Base-by-base conservation (phyloP, 2,888 invertebrate species). In the Smittia aterrima region DNA sequence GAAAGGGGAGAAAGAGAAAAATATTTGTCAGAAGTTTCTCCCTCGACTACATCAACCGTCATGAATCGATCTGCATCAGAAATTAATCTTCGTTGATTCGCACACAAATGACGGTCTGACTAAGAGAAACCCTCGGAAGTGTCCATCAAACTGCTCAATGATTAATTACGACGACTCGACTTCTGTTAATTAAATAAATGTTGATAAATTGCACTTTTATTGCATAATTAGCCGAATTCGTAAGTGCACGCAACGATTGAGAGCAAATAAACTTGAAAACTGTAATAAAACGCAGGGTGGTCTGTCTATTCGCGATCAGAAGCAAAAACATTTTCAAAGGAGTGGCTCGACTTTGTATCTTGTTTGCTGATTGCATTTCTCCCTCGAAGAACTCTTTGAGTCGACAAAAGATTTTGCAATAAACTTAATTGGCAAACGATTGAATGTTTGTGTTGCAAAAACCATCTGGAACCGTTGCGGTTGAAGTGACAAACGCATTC, bases 151-250 rank as follows among this genome's bases (percentile, higher is more conserved):
- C 32, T 6, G 32, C 32, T 32, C 9, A 18, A 27, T 64, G 64
- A 64, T 25, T 64, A 27, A 64, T 64, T 18, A 13, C 9, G 20
- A 3, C n/a, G n/a, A 25, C 27, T 22, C 20, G 64, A 27, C 25
- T 25, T 13, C 4, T 24, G 25, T 27, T 70, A 53, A 70, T 70
- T 24, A 53, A 70, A 70, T 24, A 70, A 66, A 66, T 38, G 68
- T 32, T 68, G 20, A 47, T 68, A 47, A 70, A 53, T 70, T 70
- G 53, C 41, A 11, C 27, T 24, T 70, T 70, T 70, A 70, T 70
- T 70, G 68, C 68, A 70, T 70, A 70, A 70, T 70, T 70, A 47
- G 68, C 16, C 16, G 3, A 4, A 47, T 16, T 6, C 47, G 47
- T 1, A 20, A 58, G n/a, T n/a, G n/a, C n/a, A n/a, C n/a, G n/a